These are phyloP conservation scores for Pocillopora grandis DNA, from an alignment of 92 coral and sea anemone genomes.

Conservation along the genomic window DNA sequence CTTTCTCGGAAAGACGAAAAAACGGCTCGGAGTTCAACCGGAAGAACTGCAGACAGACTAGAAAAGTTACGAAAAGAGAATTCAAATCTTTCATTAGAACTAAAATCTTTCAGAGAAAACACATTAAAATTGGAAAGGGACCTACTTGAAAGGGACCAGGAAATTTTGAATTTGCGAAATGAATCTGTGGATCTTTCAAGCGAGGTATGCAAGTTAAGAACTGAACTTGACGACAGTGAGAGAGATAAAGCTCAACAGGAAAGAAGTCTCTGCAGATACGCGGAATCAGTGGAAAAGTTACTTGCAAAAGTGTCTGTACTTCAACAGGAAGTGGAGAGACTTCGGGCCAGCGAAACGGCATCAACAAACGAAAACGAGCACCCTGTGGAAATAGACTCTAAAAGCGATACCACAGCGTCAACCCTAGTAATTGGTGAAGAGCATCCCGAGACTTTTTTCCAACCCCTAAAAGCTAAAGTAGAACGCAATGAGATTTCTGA, in stretches of 20 bases:
- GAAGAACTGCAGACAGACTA: slow-evolving; percentile 39
- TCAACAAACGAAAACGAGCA: slow-evolving; percentile 46
- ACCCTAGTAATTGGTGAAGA: slow-evolving; percentile 36
- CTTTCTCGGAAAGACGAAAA: slow-evolving; percentile 14
- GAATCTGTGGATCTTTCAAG: slow-evolving; percentile 84
- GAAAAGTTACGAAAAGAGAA: slow-evolving; percentile 51
- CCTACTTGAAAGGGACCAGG: slow-evolving; percentile 71
- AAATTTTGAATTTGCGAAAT: slow-evolving; percentile 73
- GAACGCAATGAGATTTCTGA: slow-evolving; percentile 44
- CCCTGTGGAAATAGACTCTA: slow-evolving; percentile 16
- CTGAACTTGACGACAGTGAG: slow-evolving; percentile 60
- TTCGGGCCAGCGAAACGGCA: slow-evolving; percentile 33
- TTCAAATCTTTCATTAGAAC: slow-evolving; percentile 48
- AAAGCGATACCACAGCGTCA: slow-evolving; percentile 45
- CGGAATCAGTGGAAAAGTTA: slow-evolving; percentile 41
- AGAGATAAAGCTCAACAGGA: slow-evolving; percentile 44
- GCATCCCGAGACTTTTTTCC: not conserved
- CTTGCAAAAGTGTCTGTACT: slow-evolving; percentile 14
- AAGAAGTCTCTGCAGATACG: slow-evolving; percentile 28
- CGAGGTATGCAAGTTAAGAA: slow-evolving; percentile 73
- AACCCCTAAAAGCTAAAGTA: slow-evolving; percentile 16
- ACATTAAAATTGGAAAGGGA: slow-evolving; percentile 71
- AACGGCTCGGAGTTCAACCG: slow-evolving; percentile 20
- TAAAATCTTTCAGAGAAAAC: slow-evolving; percentile 59
- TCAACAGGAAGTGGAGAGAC: slow-evolving; percentile 49